phyloP scores from a whole-genome alignment of 2,888 invertebrate species.

The Cheilosia pagana region DNA sequence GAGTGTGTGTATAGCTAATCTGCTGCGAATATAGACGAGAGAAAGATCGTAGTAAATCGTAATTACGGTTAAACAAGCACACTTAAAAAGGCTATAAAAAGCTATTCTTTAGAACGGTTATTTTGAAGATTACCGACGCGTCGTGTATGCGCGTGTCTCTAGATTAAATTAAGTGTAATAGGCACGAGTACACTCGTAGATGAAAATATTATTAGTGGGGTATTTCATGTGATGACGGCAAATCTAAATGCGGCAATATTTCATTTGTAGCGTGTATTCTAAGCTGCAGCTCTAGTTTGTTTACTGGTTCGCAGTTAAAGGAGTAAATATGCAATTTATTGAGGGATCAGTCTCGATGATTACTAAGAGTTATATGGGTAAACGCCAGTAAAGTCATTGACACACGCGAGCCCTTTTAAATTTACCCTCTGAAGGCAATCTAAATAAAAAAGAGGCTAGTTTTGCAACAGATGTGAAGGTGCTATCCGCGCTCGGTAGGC shows the following conservation, averaged over 20 bases:
- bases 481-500: no score
- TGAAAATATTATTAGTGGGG: not conserved
- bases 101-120: not conserved
- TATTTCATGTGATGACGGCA: not conserved
- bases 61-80: not conserved
- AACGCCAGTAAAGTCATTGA: no score
- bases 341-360: no score
- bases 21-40: not conserved
- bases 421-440: no score
- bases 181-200: not conserved
- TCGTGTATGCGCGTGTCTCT: constrained; percentile 1
- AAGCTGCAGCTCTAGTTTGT: not conserved
- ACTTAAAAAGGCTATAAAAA: not conserved
- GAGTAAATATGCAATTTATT: no score
- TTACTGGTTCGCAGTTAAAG: not conserved
- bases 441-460: no score
- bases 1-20: not conserved
- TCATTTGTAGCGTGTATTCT: not conserved
- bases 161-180: not conserved
- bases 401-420: no score
- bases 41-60: not conserved
- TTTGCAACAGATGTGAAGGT: no score
- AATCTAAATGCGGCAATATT: not conserved
- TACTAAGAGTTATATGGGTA: no score
- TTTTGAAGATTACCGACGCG: constrained; percentile 4